Evolutionary conservation across 2,113 vertebrate genomes (phyloP).

Genomic region (Toxotes chatareus): DNA sequence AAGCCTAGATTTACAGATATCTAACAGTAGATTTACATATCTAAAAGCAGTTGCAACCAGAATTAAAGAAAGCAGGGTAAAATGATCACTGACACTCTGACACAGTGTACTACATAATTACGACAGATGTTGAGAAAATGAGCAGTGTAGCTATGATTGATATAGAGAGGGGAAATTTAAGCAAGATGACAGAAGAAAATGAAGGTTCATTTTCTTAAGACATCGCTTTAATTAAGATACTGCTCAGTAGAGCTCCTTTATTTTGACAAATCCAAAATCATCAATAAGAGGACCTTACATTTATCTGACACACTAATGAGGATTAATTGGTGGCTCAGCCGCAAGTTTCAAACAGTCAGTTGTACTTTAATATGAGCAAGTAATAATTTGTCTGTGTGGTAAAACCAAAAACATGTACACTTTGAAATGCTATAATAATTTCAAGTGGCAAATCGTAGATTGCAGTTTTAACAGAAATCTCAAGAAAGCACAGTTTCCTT

Average conservation of each 20-base stretch:
- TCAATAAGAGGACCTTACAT: not conserved
- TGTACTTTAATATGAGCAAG: constrained; percentile 21
- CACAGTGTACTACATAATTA: not conserved
- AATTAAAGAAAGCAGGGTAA: not conserved
- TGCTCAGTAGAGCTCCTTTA: constrained; percentile 1
- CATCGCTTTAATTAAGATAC: not conserved
- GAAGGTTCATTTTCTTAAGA: not conserved
- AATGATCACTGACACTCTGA: not conserved
- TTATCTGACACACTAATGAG: constrained; percentile 1
- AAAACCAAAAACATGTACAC: constrained; percentile 11
- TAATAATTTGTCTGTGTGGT: not conserved
- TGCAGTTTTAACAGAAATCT: not conserved
- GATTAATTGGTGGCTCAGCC: constrained; percentile 8
- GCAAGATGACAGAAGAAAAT: not conserved
- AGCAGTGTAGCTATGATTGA: not conserved
- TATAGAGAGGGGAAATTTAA: not conserved
- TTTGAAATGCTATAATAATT: not conserved
- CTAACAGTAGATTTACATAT: not conserved
- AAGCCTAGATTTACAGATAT: no score
- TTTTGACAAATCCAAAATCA: constrained; percentile 12
- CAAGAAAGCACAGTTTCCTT: not conserved
- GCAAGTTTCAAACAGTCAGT: not conserved
- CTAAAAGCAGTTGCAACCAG: not conserved
- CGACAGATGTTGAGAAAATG: not conserved
- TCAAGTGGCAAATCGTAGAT: not conserved